Conservation (phyloP, 2,888 invertebrate species). For the Lamellibrachia satsuma region DNA sequence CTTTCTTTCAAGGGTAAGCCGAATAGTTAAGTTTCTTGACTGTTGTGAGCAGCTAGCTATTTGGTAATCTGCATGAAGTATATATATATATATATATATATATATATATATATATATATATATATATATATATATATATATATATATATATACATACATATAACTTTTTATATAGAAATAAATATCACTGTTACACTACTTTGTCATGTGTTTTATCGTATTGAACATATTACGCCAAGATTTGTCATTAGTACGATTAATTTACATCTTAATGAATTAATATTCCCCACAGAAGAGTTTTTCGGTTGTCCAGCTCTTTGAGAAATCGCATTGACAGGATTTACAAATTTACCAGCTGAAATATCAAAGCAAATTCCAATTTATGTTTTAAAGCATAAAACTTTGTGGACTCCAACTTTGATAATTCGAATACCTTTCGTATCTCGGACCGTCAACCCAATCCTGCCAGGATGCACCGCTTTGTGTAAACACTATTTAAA, state of each 20-base stretch:
- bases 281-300: no score
- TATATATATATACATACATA: neutral
- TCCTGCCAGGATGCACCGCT: no score
- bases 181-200: slow-evolving; percentile 12
- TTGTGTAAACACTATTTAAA: no score
- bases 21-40: slow-evolving; percentile 17
- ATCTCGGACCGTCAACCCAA: no score
- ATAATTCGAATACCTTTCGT: no score
- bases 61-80: neutral
- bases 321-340: no score
- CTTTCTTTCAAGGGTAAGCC: slow-evolving; percentile 11
- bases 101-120: neutral
- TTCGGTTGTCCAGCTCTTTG: no score
- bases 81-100: neutral
- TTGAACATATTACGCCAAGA: neutral
- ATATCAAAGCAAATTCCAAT: no score
- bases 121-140: neutral
- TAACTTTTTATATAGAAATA: slow-evolving; percentile 17
- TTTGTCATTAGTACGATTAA: neutral
- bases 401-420: no score
- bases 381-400: no score
- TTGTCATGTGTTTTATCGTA: neutral
- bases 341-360: no score
- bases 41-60: slow-evolving; percentile 6
- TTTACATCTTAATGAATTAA: neutral